Percentiles rank a stretch among this genome's conserved stretches.
phyloP scores from a whole-genome alignment of 35 echinoderm and acorn worm species.

The Lytechinus variegatus region DNA sequence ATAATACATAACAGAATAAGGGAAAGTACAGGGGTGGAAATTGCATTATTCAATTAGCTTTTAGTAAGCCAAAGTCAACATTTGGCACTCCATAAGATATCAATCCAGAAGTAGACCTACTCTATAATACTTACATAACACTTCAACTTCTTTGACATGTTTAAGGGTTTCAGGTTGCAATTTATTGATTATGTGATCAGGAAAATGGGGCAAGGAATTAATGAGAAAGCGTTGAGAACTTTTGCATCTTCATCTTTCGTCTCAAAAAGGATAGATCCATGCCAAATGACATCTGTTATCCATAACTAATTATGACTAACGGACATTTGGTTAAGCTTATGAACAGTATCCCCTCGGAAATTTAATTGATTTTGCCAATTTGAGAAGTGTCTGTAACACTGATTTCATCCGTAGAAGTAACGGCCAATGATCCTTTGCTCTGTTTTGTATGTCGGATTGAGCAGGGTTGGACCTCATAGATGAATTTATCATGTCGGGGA shows the following conservation, averaged over 20 bases:
- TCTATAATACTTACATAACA: no score
- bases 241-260: neutral
- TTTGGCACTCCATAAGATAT: no score
- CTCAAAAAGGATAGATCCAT: neutral
- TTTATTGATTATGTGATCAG: neutral
- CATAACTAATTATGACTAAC: slow-evolving; percentile 14
- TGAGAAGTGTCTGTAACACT: neutral
- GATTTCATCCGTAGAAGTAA: slow-evolving; percentile 11
- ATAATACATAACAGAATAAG: no score
- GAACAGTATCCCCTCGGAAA: neutral
- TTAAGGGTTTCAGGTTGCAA: neutral
- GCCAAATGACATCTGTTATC: neutral
- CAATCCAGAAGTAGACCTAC: no score
- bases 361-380: slow-evolving; percentile 8
- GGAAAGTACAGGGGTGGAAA: no score
- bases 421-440: neutral
- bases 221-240: neutral
- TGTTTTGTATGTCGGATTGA: neutral
- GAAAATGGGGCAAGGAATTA: neutral
- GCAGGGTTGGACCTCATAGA: neutral
- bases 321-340: slow-evolving; percentile 18
- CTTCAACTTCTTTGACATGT: no score
- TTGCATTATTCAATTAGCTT: no score
- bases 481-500: neutral
- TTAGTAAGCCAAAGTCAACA: no score